A percentile compares a stretch with the other conserved stretches of the same genome.
These are phyloP conservation scores for Eupleurogrammus muticus DNA, from an alignment of 2,797 vertebrate genomes.

Conservation along the genomic window DNA sequence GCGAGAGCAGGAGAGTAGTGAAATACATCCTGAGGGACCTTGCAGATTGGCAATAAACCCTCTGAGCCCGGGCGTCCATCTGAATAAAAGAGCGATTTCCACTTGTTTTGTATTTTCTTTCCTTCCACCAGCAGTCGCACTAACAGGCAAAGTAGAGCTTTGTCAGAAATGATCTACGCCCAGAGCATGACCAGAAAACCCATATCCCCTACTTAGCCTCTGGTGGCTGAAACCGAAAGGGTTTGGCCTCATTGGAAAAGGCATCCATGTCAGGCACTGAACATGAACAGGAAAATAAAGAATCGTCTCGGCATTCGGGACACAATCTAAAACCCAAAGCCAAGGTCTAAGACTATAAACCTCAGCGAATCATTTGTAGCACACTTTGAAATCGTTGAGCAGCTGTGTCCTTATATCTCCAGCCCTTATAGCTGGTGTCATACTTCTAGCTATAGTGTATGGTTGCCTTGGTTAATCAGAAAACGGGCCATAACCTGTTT, in stretches of 20 bases:
- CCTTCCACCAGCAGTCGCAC: slow-evolving; percentile 21
- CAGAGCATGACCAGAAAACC: neutral
- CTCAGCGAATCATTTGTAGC: slow-evolving; percentile 42
- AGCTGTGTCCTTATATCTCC: slow-evolving; percentile 63
- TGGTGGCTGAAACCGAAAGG: slow-evolving; percentile 25
- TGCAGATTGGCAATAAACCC: slow-evolving; percentile 63
- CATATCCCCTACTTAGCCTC: slow-evolving; percentile 1
- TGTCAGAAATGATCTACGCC: slow-evolving; percentile 21
- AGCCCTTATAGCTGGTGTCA: slow-evolving; percentile 46
- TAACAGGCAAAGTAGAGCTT: slow-evolving; percentile 33
- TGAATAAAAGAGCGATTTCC: slow-evolving; percentile 65
- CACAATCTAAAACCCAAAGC: slow-evolving; percentile 15
- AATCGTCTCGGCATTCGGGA: neutral
- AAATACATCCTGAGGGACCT: slow-evolving; percentile 53
- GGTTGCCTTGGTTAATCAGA: slow-evolving; percentile 43
- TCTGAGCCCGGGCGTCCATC: slow-evolving; percentile 60
- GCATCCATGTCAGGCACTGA: neutral
- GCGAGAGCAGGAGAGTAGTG: slow-evolving; percentile 34
- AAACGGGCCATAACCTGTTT: slow-evolving; percentile 38
- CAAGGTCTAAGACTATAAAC: slow-evolving; percentile 32
- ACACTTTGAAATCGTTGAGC: slow-evolving; percentile 64
- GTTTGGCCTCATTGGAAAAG: slow-evolving; percentile 29
- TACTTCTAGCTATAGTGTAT: slow-evolving; percentile 21
- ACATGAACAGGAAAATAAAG: neutral
- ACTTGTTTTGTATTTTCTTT: slow-evolving; percentile 30